phyloP scores from a whole-genome alignment of 2,797 vertebrate species.

The Bufotes viridis region DNA sequence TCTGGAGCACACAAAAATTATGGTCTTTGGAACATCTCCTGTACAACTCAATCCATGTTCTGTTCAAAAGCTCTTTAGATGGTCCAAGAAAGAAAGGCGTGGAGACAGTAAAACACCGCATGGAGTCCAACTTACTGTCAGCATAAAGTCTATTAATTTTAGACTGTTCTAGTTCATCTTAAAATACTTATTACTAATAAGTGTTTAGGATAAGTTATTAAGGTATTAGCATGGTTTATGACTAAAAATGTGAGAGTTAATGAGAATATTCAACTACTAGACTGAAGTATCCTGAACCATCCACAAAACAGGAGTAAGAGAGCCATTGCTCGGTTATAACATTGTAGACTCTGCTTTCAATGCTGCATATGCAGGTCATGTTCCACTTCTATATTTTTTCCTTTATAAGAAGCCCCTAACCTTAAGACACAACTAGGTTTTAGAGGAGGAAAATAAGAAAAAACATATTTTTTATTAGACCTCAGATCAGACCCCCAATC shows the following conservation, averaged over 20 bases:
- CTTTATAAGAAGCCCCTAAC: too few species aligned
- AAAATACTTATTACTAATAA: constrained; percentile 2
- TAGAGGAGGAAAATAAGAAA: too few species aligned
- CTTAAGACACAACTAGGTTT: too few species aligned
- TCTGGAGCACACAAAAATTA: neutral
- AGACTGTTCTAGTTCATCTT: neutral
- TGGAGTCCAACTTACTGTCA: constrained; percentile 8
- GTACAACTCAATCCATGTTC: constrained; percentile 5
- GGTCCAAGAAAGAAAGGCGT: constrained; percentile 1
- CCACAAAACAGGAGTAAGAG: neutral
- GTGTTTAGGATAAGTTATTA: neutral
- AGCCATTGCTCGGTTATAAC: too few species aligned
- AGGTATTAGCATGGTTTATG: neutral
- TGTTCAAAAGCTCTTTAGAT: neutral
- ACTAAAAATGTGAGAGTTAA: neutral
- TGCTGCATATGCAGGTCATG: too few species aligned
- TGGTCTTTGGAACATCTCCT: neutral
- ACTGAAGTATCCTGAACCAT: neutral
- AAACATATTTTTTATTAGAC: too few species aligned
- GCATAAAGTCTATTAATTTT: neutral
- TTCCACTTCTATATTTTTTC: too few species aligned
- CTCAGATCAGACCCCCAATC: too few species aligned
- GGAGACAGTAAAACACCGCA: neutral
- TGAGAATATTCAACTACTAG: neutral
- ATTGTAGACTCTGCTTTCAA: too few species aligned